These are phyloP conservation scores for Drosophila cyrtoloma DNA, from an alignment of 2,888 invertebrate species.

Conservation along the genomic window DNA sequence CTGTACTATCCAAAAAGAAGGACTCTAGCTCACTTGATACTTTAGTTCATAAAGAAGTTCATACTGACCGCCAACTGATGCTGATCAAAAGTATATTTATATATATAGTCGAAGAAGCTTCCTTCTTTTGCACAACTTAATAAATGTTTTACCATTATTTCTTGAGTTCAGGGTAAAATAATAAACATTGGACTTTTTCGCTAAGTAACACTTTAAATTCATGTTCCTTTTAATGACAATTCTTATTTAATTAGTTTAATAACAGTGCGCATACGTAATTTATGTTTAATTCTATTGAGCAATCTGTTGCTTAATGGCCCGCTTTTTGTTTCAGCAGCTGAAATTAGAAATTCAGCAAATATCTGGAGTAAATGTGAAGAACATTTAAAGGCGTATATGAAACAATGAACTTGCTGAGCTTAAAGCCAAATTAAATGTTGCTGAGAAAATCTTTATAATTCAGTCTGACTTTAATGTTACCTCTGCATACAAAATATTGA, in stretches of 20 bases:
- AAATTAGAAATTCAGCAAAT: conserved; percentile 28
- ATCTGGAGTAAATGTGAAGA: not conserved
- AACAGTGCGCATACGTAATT: conserved; percentile 58
- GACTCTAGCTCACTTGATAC: not conserved
- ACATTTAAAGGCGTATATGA: not conserved
- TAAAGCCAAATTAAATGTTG: not conserved
- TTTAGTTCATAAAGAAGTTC: not conserved
- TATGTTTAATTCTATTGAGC: conserved; percentile 21
- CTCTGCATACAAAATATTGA: not conserved
- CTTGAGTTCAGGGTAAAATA: no score
- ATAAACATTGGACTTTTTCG: no score
- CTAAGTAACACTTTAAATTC: conserved; percentile 68
- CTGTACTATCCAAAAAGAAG: not conserved
- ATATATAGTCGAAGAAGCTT: not conserved
- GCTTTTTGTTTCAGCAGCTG: not conserved
- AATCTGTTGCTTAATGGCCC: conserved; percentile 43
- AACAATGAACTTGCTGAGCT: not conserved
- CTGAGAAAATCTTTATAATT: not conserved
- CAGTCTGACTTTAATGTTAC: not conserved
- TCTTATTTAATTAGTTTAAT: conserved; percentile 48
- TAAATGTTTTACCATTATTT: no score
- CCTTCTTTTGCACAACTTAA: no score
- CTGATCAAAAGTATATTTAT: not conserved
- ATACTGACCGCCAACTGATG: not conserved
- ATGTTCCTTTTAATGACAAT: conserved; percentile 19